phyloP scores from a whole-genome alignment of 2,113 vertebrate genomes.

The Gadus macrocephalus region DNA sequence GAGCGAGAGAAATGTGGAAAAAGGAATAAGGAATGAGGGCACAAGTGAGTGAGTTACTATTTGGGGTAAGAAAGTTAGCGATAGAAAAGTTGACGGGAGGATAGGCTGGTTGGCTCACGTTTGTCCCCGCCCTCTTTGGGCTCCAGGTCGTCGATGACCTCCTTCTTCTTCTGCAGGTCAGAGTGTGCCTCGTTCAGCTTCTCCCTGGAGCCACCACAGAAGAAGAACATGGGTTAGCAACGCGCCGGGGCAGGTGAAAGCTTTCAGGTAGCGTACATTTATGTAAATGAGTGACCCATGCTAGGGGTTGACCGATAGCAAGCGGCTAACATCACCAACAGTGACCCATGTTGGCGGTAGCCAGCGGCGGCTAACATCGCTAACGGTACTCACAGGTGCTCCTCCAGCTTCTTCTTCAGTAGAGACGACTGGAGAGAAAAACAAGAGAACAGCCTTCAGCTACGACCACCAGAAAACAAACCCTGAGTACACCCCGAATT shows the following conservation, averaged over 20 bases:
- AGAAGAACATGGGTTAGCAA: not conserved
- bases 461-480: not conserved
- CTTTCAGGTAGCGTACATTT: not conserved
- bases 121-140: conserved; percentile 71
- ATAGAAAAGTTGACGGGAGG: not conserved
- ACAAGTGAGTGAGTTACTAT: too few relatives aligned
- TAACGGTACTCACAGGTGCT: conserved; percentile 82
- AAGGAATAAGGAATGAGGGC: too few relatives aligned
- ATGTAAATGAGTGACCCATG: not conserved
- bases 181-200: conserved; percentile 85
- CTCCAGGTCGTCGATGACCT: conserved; percentile 84
- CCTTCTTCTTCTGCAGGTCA: conserved; percentile 85
- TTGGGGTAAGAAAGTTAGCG: too few relatives aligned
- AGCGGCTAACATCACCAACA: too few relatives aligned
- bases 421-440: conserved; percentile 71
- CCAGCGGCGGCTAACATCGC: too few relatives aligned
- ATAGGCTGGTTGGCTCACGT: conserved; percentile 64
- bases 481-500: too few relatives aligned
- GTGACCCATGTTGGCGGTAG: not conserved
- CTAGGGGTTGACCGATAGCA: not conserved
- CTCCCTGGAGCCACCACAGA: conserved; percentile 66
- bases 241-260: too few relatives aligned
- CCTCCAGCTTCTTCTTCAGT: conserved; percentile 85
- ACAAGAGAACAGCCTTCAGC: not conserved
- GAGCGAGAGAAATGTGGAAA: not conserved